These are phyloP conservation scores for Pteruthius melanotis DNA, from an alignment of 2,113 vertebrate species.

Conservation along the genomic window DNA sequence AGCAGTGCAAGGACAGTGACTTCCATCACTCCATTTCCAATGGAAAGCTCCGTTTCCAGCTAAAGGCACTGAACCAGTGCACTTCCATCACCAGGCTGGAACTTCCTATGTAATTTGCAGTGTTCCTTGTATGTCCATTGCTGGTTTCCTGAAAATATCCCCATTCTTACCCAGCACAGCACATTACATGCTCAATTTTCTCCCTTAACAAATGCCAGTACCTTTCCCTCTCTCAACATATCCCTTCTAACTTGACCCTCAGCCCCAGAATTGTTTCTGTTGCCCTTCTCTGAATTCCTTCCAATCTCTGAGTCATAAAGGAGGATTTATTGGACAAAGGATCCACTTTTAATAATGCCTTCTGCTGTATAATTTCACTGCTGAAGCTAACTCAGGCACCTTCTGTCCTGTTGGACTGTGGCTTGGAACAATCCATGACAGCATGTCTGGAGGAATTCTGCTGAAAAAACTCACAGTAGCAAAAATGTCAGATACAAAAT, in stretches of 20 bases:
- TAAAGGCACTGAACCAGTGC: background rate
- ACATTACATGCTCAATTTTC: background rate
- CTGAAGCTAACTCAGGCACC: constrained; percentile 13
- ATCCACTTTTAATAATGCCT: constrained; percentile 19
- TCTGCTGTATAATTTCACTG: constrained; percentile 25
- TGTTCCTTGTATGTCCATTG: background rate
- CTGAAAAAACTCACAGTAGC: background rate
- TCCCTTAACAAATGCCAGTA: background rate
- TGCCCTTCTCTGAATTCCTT: constrained; percentile 6
- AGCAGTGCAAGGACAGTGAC: background rate
- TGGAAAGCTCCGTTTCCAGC: background rate
- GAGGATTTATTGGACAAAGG: background rate
- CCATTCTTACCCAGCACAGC: background rate
- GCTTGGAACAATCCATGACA: background rate
- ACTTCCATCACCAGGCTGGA: background rate
- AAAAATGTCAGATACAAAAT: background rate
- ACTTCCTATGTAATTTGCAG: background rate
- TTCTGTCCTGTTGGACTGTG: constrained; percentile 29
- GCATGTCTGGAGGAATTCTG: background rate
- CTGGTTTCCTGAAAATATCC: background rate
- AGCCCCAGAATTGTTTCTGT: background rate
- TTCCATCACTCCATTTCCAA: background rate
- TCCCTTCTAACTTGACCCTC: background rate
- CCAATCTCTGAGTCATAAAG: constrained; percentile 24
- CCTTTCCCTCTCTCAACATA: background rate